Evolutionary conservation across 2,888 invertebrate genomes (phyloP).

Genomic region (Nemotelus nigrinus): DNA sequence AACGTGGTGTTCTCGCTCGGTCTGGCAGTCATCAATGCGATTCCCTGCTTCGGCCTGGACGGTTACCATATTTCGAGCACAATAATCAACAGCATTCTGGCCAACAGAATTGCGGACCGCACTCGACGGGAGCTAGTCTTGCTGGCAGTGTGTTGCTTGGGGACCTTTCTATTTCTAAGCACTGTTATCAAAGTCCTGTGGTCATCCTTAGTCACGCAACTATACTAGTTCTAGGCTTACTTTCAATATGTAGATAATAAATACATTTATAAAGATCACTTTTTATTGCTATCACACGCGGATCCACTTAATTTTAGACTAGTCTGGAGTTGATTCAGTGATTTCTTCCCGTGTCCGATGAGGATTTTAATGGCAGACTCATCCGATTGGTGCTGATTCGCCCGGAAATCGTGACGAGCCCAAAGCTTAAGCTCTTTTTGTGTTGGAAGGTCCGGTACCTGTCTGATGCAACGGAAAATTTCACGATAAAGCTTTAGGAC

Average conservation of each 20-base stretch:
- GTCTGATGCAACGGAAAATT: slow-evolving; percentile 74
- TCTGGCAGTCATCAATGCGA: slow-evolving; percentile 87
- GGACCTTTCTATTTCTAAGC: slow-evolving; percentile 75
- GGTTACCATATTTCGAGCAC: slow-evolving; percentile 87
- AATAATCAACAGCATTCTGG: slow-evolving; percentile 71
- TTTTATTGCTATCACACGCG: slow-evolving; percentile 38
- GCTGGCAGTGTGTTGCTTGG: slow-evolving; percentile 75
- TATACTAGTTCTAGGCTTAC: slow-evolving; percentile 53
- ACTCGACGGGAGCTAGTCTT: slow-evolving; percentile 73
- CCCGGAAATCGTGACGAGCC: slow-evolving; percentile 79
- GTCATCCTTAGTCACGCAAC: slow-evolving; percentile 59
- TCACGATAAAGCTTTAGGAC: slow-evolving; percentile 80
- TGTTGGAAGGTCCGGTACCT: slow-evolving; percentile 73
- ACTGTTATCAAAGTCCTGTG: slow-evolving; percentile 72
- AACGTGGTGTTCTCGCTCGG: slow-evolving; percentile 89
- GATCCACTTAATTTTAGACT: slow-evolving; percentile 70
- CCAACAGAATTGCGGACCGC: slow-evolving; percentile 66
- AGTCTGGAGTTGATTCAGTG: slow-evolving; percentile 73
- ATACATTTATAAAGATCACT: slow-evolving; percentile 14
- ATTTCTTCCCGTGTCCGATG: slow-evolving; percentile 75
- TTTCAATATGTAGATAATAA: slow-evolving; percentile 31
- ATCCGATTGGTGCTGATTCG: slow-evolving; percentile 76
- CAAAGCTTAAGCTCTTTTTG: slow-evolving; percentile 75
- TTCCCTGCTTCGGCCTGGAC: slow-evolving; percentile 93
- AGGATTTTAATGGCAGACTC: slow-evolving; percentile 78